phyloP scores from a whole-genome alignment of 2,113 vertebrate species.

The Phrynocephalus versicolor region DNA sequence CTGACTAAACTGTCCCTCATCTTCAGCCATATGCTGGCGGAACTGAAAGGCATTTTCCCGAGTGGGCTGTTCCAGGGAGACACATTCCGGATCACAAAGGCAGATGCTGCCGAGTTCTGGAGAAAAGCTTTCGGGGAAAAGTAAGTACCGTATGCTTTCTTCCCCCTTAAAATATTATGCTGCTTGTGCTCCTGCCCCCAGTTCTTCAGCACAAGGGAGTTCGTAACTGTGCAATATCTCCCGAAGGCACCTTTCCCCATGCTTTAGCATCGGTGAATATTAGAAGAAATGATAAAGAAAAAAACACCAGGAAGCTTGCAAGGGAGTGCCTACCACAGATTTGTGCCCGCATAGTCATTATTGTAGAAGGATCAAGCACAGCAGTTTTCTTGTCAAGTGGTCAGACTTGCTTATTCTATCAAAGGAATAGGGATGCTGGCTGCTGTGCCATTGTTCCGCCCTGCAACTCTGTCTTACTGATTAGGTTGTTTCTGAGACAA shows the following conservation, averaged over 20 bases:
- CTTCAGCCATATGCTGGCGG: constrained; percentile 99
- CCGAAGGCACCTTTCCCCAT: neutral
- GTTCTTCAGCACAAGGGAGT: neutral
- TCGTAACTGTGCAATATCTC: neutral
- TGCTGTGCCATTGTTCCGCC: neutral
- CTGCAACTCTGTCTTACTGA: neutral
- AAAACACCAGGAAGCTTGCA: neutral
- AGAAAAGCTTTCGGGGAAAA: constrained; percentile 96
- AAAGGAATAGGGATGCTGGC: neutral
- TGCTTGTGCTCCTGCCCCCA: neutral
- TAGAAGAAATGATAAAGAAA: neutral
- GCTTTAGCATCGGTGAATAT: neutral
- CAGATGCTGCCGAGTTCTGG: constrained; percentile 98
- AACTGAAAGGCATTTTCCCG: constrained; percentile 97
- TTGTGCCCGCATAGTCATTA: neutral
- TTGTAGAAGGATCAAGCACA: neutral
- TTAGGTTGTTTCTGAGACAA: neutral
- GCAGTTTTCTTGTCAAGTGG: too few species aligned
- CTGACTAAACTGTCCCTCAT: constrained; percentile 96
- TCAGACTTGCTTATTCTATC: neutral
- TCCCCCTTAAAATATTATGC: neutral
- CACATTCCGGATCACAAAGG: constrained; percentile 97
- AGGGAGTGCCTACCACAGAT: neutral
- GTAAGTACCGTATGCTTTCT: constrained; percentile 82
- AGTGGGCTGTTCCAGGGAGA: constrained; percentile 96